Base-by-base conservation (phyloP, 2,888 invertebrate genomes). In the Syrista parreyssii region DNA sequence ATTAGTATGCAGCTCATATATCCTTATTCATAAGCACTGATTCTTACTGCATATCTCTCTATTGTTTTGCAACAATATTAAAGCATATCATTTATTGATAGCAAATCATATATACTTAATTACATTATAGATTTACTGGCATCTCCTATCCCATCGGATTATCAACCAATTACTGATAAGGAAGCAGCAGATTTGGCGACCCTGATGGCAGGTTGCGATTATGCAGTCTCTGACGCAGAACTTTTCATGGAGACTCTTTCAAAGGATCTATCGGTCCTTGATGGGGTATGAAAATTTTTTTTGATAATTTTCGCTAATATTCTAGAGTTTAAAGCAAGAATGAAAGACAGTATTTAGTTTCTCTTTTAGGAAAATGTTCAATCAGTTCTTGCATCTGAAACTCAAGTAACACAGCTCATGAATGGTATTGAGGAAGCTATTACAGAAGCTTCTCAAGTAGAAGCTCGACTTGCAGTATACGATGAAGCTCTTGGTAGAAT, bases 351-450 rank as follows among this genome's bases (percentile, higher is more conserved):
- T 23, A 23, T 23, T 9, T 55, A 23, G 12, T 71, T 71, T 9
- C 12, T 31, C 76, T 82, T 85, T n/a, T 79, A 95, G 93, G 97
- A 97, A 88, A 98, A 98, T 92, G 96, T 98, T 79, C 96, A 98
- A 91, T 97, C 96, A 86, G 97, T 98, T 76, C 93, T 98, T 92
- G 96, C 96, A n/a, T 97, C 97, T 3, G 98, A 98, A 90, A 94
- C 94, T 68, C 93, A 94, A 87, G 95, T 96, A 33, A 91, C 94
- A 79, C 95, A 96, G 90, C 95, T 97, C 86, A 97, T 98, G 92
- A 94, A 96, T 84, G 94, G 96, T 86, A 93, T 97, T 78, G 96
- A 97, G 88, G 94, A 94, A 78, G 97, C 97, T 0, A 95, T 97
- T 83, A 92, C 93, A 35, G 96, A 96, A 92, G 95, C 96, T 12